Evolutionary conservation across 2,797 vertebrate species (phyloP), one percentile per base, ranked within the genome.

Genomic region (Pipistrellus pygmaeus): DNA sequence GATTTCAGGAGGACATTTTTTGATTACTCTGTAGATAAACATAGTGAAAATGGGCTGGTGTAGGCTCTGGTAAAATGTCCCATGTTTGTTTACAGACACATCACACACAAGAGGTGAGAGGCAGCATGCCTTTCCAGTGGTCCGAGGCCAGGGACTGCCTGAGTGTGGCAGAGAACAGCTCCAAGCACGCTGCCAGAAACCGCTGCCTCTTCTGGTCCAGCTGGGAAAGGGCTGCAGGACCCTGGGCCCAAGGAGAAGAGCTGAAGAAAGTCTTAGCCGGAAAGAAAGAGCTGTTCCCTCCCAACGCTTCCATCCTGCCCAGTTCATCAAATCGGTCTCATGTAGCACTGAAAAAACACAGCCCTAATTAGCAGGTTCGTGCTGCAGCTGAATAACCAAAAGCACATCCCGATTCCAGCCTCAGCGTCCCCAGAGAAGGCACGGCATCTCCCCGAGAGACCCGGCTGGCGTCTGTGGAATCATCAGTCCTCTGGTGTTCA

Each of bases 271-370:
- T 76, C 64, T 83, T 53, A 81, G 27, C 80, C 88, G 64, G 18
- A 55, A n/a, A 77, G 46, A 91, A 85, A 82, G 83, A 5, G 62
- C 18, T 46, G 6, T 10, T 48, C 95, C 8, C 27, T 82, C 72
- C 8, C 94, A 94, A 89, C 20, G 46, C 51, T 80, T 0, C 17
- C 4, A 1, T 78, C 53, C 41, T 18, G 44, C 51, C 90, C 75
- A 10, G 69, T 92, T 94, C 89, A 94, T 90, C 30, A 94, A 94
- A 95, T n/a, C 23, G 51, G 83, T 55, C 95, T 85, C 94, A 57
- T 30, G 80, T 64, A 75, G 78, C 17, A 81, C 73, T 94, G 84
- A 96, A 96, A n/a, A 86, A 93, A 93, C 30, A 96, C 41, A 60
- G 46, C 32, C 73, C 94, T 90, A 57, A 95, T 84, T 92, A 97